Conservation (phyloP, 2,113 vertebrate genomes). For the Epinephelus cyanopodus region DNA sequence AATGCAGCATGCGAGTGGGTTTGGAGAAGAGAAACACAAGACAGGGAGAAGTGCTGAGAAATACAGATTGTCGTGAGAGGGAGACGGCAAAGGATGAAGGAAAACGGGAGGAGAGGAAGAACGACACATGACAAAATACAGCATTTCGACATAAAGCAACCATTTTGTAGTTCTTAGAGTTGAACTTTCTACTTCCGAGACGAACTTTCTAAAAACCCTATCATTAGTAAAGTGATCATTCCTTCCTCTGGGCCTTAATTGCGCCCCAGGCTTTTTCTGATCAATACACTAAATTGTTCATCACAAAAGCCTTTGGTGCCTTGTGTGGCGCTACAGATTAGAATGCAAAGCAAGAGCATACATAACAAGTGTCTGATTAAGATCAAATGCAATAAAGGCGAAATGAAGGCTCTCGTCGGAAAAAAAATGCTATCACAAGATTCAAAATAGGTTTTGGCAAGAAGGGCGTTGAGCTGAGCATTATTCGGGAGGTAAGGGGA, state of each 20-base stretch:
- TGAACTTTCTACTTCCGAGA: background rate
- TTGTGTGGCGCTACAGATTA: conserved; percentile 39
- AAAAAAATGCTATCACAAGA: conserved; percentile 19
- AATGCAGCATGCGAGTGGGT: conserved; percentile 10
- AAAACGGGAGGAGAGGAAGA: background rate
- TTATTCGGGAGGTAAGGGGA: conserved; percentile 18
- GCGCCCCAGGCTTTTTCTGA: conserved; percentile 23
- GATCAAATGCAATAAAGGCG: conserved; percentile 30
- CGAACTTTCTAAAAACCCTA: conserved; percentile 16
- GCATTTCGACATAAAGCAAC: background rate
- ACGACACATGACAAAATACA: background rate
- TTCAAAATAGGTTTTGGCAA: conserved; percentile 13
- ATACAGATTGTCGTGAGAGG: background rate
- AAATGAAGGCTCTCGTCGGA: conserved; percentile 19
- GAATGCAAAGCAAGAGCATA: conserved; percentile 13
- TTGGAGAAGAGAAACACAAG: conserved; percentile 20
- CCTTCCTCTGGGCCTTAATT: conserved; percentile 44
- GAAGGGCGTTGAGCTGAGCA: background rate
- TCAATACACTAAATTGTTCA: conserved; percentile 56
- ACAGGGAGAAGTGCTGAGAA: conserved; percentile 23
- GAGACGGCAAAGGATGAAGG: conserved; percentile 6
- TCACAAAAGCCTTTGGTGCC: conserved; percentile 36
- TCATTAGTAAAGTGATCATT: conserved; percentile 44
- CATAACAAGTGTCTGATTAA: conserved; percentile 38
- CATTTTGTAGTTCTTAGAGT: background rate